These are phyloP conservation scores for Limnothrissa miodon DNA, from an alignment of 2,113 vertebrate species.

Conservation along the genomic window DNA sequence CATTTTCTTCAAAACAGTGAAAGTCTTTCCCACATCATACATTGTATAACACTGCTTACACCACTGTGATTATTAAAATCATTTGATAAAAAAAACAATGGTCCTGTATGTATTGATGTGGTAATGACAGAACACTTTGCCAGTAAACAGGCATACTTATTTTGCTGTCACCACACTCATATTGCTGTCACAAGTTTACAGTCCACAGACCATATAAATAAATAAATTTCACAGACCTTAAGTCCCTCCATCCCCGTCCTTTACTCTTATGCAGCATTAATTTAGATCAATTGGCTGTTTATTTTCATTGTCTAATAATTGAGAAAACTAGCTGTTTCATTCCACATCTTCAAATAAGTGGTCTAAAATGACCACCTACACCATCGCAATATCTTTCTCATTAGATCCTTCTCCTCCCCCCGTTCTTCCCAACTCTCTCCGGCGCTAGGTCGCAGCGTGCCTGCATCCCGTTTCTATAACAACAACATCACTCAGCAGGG, in stretches of 20 bases:
- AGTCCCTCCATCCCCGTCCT: not conserved
- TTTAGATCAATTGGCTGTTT: not conserved
- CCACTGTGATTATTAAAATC: not conserved
- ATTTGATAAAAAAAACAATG: too few species aligned
- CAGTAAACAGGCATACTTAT: not conserved
- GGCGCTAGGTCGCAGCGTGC: conserved; percentile 22
- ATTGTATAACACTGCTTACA: too few species aligned
- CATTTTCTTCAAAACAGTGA: not conserved
- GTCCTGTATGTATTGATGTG: too few species aligned
- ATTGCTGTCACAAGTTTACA: not conserved
- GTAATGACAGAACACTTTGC: not conserved
- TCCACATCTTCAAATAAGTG: not conserved
- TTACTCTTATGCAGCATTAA: not conserved
- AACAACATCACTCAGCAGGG: conserved; percentile 55
- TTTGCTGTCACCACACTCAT: too few species aligned
- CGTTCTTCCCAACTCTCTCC: not conserved
- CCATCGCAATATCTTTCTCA: not conserved
- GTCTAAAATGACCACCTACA: not conserved
- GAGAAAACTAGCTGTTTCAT: not conserved
- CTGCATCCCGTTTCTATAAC: conserved; percentile 74
- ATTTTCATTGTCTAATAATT: not conserved
- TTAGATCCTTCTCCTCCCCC: not conserved
- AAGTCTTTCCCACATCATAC: too few species aligned
- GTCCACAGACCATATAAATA: not conserved
- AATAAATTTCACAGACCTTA: not conserved